Evolutionary conservation across 2,888 invertebrate species (phyloP), one percentile per base, ranked within the genome.

Genomic region (Hypolimnas misippus): DNA sequence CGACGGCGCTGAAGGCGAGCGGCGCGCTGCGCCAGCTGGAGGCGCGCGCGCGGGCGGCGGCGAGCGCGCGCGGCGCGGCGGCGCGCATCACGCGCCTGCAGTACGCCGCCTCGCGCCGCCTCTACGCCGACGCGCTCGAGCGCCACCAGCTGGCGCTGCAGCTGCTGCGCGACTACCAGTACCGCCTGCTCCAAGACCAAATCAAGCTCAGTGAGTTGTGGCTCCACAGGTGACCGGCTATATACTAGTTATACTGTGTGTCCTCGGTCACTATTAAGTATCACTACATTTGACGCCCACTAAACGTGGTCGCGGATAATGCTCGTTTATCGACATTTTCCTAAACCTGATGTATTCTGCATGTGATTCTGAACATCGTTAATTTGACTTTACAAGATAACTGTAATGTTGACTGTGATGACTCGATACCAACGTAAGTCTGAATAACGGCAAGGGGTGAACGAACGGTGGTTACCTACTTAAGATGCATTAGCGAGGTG

Each of bases 181-280:
- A 92, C 67, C 77, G 80, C 3, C 83, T 94, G 70, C 87, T 94
- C 73, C 92, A 92, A 50, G 89, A 93, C 42, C 94, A 95, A 79
- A 86, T 93, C 70, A 80, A 81, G 57, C 88, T 94, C 63, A 92
- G 94, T 94, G 29, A 49, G 49, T 46, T n/a, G 5, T 21, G 0
- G 70, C 76, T 10, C 7, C 42, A 14, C 7, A 8, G 1, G 1
- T 8, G 31, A 1, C 2, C 8, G 31, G 31, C 3, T 38, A 38
- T 12, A 12, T 14, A 40, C 7, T 16, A n/a, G n/a, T n/a, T n/a
- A n/a, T n/a, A n/a, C n/a, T n/a, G n/a, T n/a, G n/a, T n/a, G n/a
- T n/a, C n/a, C n/a, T n/a, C n/a, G n/a, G n/a, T n/a, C n/a, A n/a
- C n/a, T n/a, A n/a, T n/a, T n/a, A n/a, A n/a, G n/a, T n/a, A n/a